Evolutionary conservation across 2,888 invertebrate genomes (phyloP), one percentile per base, ranked within the genome.

Genomic region (Caradrina clavipalpis): DNA sequence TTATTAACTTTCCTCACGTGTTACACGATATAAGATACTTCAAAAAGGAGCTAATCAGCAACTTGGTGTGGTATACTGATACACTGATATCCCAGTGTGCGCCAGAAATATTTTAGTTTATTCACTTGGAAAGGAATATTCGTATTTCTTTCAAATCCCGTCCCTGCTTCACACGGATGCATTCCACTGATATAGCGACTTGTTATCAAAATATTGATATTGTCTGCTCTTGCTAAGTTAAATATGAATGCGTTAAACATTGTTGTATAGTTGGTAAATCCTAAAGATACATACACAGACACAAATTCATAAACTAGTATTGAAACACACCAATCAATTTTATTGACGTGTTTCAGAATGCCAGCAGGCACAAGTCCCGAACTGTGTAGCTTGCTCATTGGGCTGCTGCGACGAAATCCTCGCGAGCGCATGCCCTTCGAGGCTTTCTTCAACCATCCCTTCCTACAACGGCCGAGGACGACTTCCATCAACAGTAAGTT

Each of bases 341-440:
- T 47, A 63, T 54, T 15, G 17, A 21, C 58, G n/a, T 67, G 35
- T 95, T 95, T 0, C 93, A 99, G 99, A 94, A 98, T 99, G 94
- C 99, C 99, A 42, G 95, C 97, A 80, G 99, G 99, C 81, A 99
- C 99, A 15, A 99, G 99, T 71, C 97, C 97, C 17, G 98, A 99
- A 89, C 96, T 99, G 78, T 97, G 98, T 85, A 98, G 98, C 93
- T 97, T 99, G 80, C 96, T 99, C 77, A 96, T 97, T 89, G 98
- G 98, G 56, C 96, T 99, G 73, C 96, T 99, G 85, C 98, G 99
- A 84, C 97, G 99, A 79, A 99, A 98, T 94, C 98, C 99, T 58
- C 97, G 98, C 89, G 99, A 99, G 91, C 97, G 99, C 82, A 99
- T 99, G 97, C 98, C 98, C 76, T 99, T 99, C 94, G 99, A 99